Base-by-base conservation (phyloP, 2,113 vertebrate species). In the Lipophrys pholis region DNA sequence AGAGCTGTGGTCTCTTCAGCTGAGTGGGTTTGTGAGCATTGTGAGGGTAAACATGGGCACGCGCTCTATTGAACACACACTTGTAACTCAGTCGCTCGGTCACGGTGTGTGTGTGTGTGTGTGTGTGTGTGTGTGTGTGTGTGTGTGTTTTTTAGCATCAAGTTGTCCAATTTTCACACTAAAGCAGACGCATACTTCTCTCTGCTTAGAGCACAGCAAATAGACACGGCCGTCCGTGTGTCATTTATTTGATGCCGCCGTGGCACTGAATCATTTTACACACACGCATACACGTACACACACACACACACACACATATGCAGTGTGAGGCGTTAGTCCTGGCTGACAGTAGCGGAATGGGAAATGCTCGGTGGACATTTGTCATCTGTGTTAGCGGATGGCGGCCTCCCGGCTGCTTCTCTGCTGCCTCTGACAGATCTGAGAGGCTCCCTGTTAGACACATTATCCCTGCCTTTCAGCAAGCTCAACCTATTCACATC, bases 341-440 rank as follows among this genome's bases (percentile, higher is more conserved):
- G 21, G 51, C 81, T 84, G 88, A 90, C 89, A 87, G 83, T 58
- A 66, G 82, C 49, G 83, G 77, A 87, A 89, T 82, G 65, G 87
- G 84, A 87, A 89, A 84, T 50, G 76, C 84, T 89, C 80, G 38
- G 77, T 65, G 86, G 82, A 85, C 81, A 85, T 88, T 90, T 90
- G 82, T 91, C 84, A 90, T 92, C 81, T 82, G 73, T 81, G 84
- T 81, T 69, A 67, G 85, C 30, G 68, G 70, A 78, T 76, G 76
- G 68, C 66, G 68, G 82, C 80, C 86, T 84, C 86, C 82, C 42
- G 83, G 79, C 83, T 81, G 75, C 87, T 73, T 71, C 81, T 72
- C 86, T 57, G 77, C 58, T 46, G 53, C 76, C 82, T 77, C 54
- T 91, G 92, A 91, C 89, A 89, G 88, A 89, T 88, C 73, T 78